These are phyloP conservation scores for Lomographa bimaculata DNA, from an alignment of 2,888 invertebrate species.

Conservation along the genomic window DNA sequence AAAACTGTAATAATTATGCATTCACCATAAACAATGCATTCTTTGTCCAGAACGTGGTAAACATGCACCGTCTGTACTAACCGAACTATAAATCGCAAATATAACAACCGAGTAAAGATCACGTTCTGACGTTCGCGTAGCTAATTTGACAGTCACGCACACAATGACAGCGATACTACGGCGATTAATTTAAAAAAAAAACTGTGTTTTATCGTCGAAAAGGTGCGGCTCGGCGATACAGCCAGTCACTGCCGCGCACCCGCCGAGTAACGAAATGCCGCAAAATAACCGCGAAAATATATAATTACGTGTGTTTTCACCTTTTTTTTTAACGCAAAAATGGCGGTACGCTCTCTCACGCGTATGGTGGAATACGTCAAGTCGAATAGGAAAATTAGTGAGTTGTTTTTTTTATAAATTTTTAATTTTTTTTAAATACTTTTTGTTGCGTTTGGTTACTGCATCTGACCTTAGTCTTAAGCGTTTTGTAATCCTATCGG, in stretches of 20 bases:
- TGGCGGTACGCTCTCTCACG: conserved; percentile 46
- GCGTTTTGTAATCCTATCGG: conserved; percentile 1
- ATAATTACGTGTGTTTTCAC: conserved; percentile 22
- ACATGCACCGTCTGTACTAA: no score
- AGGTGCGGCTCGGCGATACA: conserved; percentile 30
- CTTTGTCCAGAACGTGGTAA: no score
- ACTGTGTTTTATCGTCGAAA: conserved; percentile 36
- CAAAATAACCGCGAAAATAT: conserved; percentile 32
- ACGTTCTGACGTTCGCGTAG: no score
- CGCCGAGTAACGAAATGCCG: conserved; percentile 52
- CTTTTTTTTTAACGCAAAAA: conserved; percentile 35
- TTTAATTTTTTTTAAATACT: neutral
- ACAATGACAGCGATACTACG: conserved; percentile 12
- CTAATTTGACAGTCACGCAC: conserved; percentile 21
- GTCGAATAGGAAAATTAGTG: conserved; percentile 54
- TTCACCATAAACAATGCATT: no score
- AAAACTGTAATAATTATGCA: no score
- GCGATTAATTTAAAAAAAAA: conserved; percentile 34
- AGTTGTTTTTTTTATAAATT: conserved; percentile 40
- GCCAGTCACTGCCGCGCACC: conserved; percentile 60
- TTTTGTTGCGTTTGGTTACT: conserved; percentile 23
- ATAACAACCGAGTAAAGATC: no score
- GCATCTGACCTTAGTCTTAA: conserved; percentile 19
- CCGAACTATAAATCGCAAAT: no score
- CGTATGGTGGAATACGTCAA: conserved; percentile 52